A percentile compares a stretch with the other conserved stretches of the same genome.
Evolutionary conservation across 2,113 vertebrate genomes (phyloP).

Genomic region (Oenanthe oenanthe): DNA sequence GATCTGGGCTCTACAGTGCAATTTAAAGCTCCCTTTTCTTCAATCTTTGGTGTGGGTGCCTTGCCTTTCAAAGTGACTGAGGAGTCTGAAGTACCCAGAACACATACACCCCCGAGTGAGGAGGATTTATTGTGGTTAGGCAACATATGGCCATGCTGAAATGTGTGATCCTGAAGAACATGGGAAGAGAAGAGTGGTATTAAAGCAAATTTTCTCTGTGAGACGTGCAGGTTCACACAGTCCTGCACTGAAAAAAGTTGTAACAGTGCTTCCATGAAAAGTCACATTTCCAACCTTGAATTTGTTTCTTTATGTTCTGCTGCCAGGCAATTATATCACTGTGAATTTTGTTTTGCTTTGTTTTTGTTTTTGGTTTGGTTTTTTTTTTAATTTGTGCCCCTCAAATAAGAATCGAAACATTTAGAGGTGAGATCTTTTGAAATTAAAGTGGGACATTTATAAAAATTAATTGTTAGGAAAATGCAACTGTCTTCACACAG

Average conservation of each 20-base stretch:
- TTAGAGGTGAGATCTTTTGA: background rate
- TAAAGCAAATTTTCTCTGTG: background rate
- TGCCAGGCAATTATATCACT: background rate
- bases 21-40: background rate
- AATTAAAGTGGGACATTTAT: background rate
- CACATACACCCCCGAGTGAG: background rate
- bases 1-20: background rate
- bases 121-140: background rate
- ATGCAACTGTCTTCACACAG: background rate
- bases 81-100: background rate
- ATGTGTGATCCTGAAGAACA: background rate
- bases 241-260: background rate
- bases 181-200: background rate
- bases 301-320: background rate
- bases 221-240: background rate
- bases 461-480: background rate
- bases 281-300: background rate
- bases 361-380: too few species aligned
- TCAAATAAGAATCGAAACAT: background rate
- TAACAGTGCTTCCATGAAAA: background rate
- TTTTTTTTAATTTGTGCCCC: background rate
- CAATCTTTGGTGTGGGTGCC: background rate
- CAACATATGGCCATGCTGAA: background rate
- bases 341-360: fast-evolving
- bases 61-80: slow-evolving; percentile 1